Conservation (phyloP, 2,888 invertebrate genomes). For the Serrognathus titanus region DNA sequence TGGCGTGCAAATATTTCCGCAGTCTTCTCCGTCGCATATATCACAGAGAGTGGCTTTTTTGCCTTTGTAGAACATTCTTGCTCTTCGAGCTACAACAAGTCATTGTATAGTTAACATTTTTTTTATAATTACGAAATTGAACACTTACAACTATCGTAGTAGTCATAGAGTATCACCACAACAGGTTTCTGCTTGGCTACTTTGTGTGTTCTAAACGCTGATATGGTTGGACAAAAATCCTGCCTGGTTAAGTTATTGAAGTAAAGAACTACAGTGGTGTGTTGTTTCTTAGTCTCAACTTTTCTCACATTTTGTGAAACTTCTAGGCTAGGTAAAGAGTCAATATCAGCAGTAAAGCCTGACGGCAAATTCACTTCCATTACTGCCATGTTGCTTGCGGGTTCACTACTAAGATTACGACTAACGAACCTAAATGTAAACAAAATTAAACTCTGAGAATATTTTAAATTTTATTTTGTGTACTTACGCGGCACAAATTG, state of each 20-base stretch:
- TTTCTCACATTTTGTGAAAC: conserved; percentile 59
- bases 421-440: conserved; percentile 58
- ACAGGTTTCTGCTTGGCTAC: conserved; percentile 85
- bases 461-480: not conserved
- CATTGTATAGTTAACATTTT: not conserved
- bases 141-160: conserved; percentile 84
- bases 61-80: conserved; percentile 77
- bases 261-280: conserved; percentile 65
- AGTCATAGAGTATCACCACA: conserved; percentile 81
- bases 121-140: not conserved
- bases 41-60: conserved; percentile 71
- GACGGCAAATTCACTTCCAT: conserved; percentile 88
- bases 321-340: conserved; percentile 63
- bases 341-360: conserved; percentile 81
- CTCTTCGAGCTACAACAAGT: conserved; percentile 66
- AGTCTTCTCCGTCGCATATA: conserved; percentile 72
- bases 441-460: not conserved
- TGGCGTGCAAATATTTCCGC: conserved; percentile 51
- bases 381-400: conserved; percentile 83
- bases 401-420: conserved; percentile 56
- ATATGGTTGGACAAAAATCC: conserved; percentile 80
- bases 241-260: conserved; percentile 62
- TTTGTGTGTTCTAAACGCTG: conserved; percentile 77
- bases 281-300: conserved; percentile 66
- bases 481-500: conserved; percentile 73